Evolutionary conservation across 2,888 invertebrate genomes (phyloP).

Genomic region (Pyrochroa serraticornis): DNA sequence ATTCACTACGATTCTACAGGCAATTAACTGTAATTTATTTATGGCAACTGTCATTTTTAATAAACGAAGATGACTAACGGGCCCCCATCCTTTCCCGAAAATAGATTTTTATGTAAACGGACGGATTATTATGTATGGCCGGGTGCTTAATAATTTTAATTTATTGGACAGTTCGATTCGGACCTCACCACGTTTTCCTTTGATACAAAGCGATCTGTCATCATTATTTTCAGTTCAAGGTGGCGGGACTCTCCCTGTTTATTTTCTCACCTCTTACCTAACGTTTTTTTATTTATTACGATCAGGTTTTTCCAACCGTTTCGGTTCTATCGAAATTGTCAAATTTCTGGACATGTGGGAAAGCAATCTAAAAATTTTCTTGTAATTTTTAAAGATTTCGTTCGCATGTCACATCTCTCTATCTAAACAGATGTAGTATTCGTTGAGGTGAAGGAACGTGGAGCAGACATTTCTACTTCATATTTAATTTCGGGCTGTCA

Average conservation of each 20-base stretch:
- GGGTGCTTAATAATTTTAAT: conserved; percentile 25
- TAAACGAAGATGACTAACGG: conserved; percentile 32
- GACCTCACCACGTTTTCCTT: conserved; percentile 7
- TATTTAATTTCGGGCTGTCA: conserved; percentile 52
- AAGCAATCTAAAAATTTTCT: conserved; percentile 11
- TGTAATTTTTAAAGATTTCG: conserved; percentile 15
- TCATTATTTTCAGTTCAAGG: conserved; percentile 28
- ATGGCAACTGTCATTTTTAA: conserved; percentile 35
- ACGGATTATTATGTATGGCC: conserved; percentile 20
- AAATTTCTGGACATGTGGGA: no score
- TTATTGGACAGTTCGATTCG: conserved; percentile 18
- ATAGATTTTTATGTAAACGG: conserved; percentile 31
- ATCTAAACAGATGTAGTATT: conserved; percentile 27
- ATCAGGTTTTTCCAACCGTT: neutral
- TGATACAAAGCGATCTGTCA: conserved; percentile 20
- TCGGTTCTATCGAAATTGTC: no score
- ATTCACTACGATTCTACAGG: conserved; percentile 32
- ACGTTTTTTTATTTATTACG: conserved; percentile 16
- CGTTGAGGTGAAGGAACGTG: conserved; percentile 32
- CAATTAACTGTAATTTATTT: conserved; percentile 36
- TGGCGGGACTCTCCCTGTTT: conserved; percentile 13
- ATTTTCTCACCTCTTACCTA: conserved; percentile 14
- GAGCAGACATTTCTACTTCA: conserved; percentile 48
- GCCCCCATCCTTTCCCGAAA: conserved; percentile 17
- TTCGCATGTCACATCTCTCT: conserved; percentile 20